Conservation (phyloP, 2,888 invertebrate genomes). For the Luperina nickerlii region DNA sequence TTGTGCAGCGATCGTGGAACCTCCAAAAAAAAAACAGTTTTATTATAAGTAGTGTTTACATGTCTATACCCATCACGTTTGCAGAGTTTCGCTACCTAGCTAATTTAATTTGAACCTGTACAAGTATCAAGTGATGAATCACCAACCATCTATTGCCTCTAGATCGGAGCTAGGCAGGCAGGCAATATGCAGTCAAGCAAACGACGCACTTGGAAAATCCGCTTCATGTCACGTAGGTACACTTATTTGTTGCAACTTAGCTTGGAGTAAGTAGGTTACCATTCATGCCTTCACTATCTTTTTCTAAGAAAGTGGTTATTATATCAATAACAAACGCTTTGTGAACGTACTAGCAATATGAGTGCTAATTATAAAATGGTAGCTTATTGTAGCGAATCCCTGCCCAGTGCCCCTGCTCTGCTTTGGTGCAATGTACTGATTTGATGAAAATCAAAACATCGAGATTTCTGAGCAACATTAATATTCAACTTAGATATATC, state of each 20-base stretch:
- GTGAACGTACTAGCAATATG: background rate
- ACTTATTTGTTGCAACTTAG: conserved; percentile 15
- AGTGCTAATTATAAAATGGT: background rate
- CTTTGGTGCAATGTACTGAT: too few relatives aligned
- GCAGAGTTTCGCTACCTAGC: too few relatives aligned
- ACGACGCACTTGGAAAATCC: conserved; percentile 42
- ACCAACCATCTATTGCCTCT: background rate
- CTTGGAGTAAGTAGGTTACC: conserved; percentile 27
- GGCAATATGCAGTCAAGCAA: conserved; percentile 4
- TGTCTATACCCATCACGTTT: too few relatives aligned
- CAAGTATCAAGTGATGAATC: conserved; percentile 4
- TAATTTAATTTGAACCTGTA: too few relatives aligned
- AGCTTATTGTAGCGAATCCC: background rate
- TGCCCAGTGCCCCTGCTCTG: too few relatives aligned
- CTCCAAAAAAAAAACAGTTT: too few relatives aligned
- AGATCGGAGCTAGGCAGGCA: background rate
- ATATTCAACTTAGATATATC: too few relatives aligned
- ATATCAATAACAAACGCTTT: background rate
- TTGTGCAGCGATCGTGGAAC: too few relatives aligned
- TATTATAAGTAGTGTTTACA: too few relatives aligned
- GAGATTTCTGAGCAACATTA: too few relatives aligned
- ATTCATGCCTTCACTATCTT: conserved; percentile 12
- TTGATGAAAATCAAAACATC: too few relatives aligned
- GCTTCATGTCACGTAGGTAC: conserved; percentile 54
- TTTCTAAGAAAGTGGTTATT: background rate